A percentile compares a stretch with the other conserved stretches of the same genome.
Conservation (phyloP, 2,113 vertebrate genomes). For the Tupaia tana region DNA sequence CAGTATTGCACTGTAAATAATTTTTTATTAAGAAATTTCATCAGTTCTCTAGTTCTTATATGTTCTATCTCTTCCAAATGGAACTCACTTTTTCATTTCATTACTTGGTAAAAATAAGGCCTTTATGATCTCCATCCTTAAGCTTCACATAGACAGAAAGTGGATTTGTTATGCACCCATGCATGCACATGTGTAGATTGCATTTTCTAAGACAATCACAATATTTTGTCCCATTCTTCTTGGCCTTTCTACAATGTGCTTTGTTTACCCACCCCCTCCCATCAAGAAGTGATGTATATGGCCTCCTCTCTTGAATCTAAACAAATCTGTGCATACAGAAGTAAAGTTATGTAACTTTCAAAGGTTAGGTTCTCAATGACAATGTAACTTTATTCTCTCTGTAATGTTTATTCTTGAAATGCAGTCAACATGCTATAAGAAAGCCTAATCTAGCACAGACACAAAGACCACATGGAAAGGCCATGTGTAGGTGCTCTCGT, state of each 20-base stretch:
- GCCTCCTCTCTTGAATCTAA: not conserved
- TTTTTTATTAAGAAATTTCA: not conserved
- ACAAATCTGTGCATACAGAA: not conserved
- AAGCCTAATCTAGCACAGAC: not conserved
- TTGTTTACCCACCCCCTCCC: not conserved
- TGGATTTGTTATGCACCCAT: not conserved
- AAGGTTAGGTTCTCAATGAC: not conserved
- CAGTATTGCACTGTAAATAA: not conserved
- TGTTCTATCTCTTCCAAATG: not conserved
- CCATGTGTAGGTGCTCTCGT: not conserved
- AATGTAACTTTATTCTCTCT: not conserved
- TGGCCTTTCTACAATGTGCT: not conserved
- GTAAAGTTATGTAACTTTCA: not conserved
- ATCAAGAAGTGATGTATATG: not conserved
- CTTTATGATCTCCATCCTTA: not conserved
- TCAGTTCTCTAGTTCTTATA: not conserved
- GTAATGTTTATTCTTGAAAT: not conserved
- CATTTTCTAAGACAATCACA: not conserved
- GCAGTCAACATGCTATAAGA: not conserved
- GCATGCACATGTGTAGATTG: not conserved
- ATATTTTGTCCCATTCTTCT: not conserved
- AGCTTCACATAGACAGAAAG: not conserved
- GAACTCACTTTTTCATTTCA: not conserved
- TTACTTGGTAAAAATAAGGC: not conserved
- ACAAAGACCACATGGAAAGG: not conserved